Base-by-base conservation (phyloP, 2,797 vertebrate genomes). In the Crypturellus tataupa region DNA sequence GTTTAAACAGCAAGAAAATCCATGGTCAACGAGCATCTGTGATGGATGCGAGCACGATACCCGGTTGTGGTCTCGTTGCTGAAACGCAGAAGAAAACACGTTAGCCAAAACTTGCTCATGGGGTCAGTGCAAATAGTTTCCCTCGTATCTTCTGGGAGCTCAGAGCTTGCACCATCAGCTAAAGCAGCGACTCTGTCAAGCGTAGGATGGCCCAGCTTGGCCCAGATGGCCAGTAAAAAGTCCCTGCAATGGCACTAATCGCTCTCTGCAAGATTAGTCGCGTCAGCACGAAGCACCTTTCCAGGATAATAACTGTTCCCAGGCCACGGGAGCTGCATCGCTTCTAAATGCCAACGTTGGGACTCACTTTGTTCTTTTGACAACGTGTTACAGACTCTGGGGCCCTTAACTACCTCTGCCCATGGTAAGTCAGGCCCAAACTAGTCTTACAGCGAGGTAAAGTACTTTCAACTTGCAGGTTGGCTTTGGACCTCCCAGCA, bases 71-170 rank as follows among this genome's bases (percentile, higher is more conserved):
- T 56, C 24, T 2, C 9, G 33, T 35, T 49, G 16, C 40, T 31
- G 0, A 46, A 71, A 51, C 0, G 0, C 5, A 6, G 6, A 5
- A 6, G 9, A n/a, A 25, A 51, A 6, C 35, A 24, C 42, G 33
- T 64, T 44, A 71, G 51, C 10, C 35, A 17, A 58, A 71, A 1
- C 2, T 46, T 84, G 83, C 87, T 78, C 51, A 13, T 0, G 0
- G 0, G 27, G 10, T 29, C 83, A 27, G 59, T 44, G 10, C 37
- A 33, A 59, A 46, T 8, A 42, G 35, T 37, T 44, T 65, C 72
- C 65, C 31, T 69, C 20, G 5, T 37, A 44, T n/a, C 49, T 59
- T 42, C 42, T 68, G 47, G 1, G 19, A 71, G 51, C 37, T 70
- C 19, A 19, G 35, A 83, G 56, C 23, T 24, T 49, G 65, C 35